Percentiles rank a stretch among this genome's conserved stretches.
Conservation (phyloP, 2,888 invertebrate species). For the Lottia scabra region DNA sequence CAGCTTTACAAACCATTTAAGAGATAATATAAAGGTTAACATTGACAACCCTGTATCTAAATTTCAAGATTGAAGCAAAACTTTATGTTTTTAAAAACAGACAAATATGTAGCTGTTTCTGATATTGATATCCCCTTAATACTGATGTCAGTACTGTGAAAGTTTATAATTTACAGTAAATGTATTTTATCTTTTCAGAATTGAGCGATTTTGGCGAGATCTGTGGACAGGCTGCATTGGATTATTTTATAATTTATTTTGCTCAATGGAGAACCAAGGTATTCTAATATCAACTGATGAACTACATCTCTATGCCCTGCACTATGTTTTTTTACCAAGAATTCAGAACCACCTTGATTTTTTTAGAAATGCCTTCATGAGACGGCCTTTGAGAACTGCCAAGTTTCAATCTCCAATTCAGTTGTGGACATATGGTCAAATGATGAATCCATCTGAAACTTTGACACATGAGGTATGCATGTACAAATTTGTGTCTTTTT, state of each 20-base stretch:
- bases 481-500: slow-evolving; percentile 1
- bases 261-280: slow-evolving; percentile 7
- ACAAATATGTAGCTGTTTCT: not conserved
- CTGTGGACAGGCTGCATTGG: slow-evolving; percentile 5
- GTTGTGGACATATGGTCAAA: slow-evolving; percentile 4
- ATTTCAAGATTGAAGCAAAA: slow-evolving; percentile 1
- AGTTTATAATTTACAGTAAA: slow-evolving; percentile 1
- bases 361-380: not conserved
- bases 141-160: not conserved
- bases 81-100: not conserved
- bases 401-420: slow-evolving; percentile 1
- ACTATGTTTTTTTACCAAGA: slow-evolving; percentile 7
- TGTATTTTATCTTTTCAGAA: not conserved
- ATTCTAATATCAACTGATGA: slow-evolving; percentile 4
- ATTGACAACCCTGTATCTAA: not conserved
- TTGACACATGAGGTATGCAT: slow-evolving; percentile 4
- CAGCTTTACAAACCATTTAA: not conserved
- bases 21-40: not conserved
- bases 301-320: slow-evolving; percentile 3
- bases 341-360: slow-evolving; percentile 5
- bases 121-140: not conserved
- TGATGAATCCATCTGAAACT: not conserved
- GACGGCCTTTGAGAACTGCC: slow-evolving; percentile 5
- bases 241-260: slow-evolving; percentile 7
- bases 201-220: slow-evolving; percentile 7